Percentiles rank a stretch among this genome's conserved stretches.
These are phyloP conservation scores for Papilio elwesi DNA, from an alignment of 2,888 invertebrate genomes.

Conservation along the genomic window DNA sequence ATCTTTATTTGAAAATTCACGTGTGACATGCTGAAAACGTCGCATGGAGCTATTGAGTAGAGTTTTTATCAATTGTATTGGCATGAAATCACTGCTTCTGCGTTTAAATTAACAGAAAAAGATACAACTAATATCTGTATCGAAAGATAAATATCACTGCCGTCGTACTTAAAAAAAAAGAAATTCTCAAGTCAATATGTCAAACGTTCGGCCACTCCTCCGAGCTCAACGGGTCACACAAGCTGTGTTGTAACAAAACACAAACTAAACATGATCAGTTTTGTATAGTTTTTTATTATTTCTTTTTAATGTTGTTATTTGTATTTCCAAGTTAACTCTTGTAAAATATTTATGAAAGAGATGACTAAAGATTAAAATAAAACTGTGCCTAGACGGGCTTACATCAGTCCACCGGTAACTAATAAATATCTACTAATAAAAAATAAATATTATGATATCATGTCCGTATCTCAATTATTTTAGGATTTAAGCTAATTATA, in stretches of 20 bases:
- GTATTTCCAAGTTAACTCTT: not conserved
- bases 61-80: not conserved
- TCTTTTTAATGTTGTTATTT: not conserved
- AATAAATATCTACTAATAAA: no score
- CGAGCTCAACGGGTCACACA: constrained; percentile 7
- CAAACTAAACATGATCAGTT: not conserved
- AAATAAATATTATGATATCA: no score
- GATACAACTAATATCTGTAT: not conserved
- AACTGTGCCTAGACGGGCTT: no score
- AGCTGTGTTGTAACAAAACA: not conserved
- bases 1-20: not conserved
- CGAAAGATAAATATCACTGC: constrained; percentile 13
- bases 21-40: not conserved
- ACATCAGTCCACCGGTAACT: no score
- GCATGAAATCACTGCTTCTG: not conserved
- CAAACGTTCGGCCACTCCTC: constrained; percentile 27
- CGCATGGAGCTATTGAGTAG: not conserved
- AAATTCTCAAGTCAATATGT: constrained; percentile 15
- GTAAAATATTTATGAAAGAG: not conserved
- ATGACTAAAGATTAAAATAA: not conserved
- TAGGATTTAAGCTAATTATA: no score
- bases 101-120: not conserved
- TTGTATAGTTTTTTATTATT: not conserved
- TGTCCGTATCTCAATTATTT: no score
- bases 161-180: constrained; percentile 14